A percentile compares a stretch with the other conserved stretches of the same genome.
phyloP scores from a whole-genome alignment of 92 coral and sea anemone genomes.

The Paramuricea clavata region DNA sequence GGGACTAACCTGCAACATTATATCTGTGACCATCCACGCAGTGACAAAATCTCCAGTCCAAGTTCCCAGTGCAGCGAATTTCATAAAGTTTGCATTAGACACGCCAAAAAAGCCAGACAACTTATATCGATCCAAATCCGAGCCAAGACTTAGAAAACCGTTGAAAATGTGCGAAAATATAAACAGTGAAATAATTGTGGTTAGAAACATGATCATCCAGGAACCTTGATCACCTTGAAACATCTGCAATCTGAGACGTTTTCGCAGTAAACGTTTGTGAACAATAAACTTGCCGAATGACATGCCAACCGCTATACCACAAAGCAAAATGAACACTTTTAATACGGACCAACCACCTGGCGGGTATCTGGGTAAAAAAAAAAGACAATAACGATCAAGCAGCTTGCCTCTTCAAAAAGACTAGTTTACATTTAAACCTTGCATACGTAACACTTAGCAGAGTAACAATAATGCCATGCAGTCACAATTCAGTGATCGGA shows the following conservation, averaged over 20 bases:
- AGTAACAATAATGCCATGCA: too few species aligned
- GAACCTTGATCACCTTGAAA: conserved; percentile 88
- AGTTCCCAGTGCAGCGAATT: conserved; percentile 96
- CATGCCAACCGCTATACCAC: conserved; percentile 77
- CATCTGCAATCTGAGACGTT: conserved; percentile 79
- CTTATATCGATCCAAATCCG: conserved; percentile 68
- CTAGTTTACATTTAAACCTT: too few species aligned
- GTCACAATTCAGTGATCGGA: too few species aligned
- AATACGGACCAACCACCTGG: conserved; percentile 93
- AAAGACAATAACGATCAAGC: background rate
- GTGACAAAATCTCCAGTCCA: conserved; percentile 99
- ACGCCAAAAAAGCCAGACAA: conserved; percentile 79
- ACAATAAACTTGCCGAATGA: conserved; percentile 85
- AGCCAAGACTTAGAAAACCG: conserved; percentile 82
- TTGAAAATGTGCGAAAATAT: conserved; percentile 90
- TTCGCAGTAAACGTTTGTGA: conserved; percentile 76
- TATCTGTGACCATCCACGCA: conserved; percentile 99
- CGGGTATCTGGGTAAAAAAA: conserved; percentile 70
- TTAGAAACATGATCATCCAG: conserved; percentile 98
- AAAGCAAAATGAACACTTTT: conserved; percentile 81
- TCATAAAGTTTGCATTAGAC: conserved; percentile 92
- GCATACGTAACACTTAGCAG: too few species aligned
- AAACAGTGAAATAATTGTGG: conserved; percentile 80
- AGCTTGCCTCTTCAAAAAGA: background rate
- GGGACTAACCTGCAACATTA: conserved; percentile 87